Base-by-base conservation (phyloP, 2,113 vertebrate genomes). In the Ploceus nigricollis region DNA sequence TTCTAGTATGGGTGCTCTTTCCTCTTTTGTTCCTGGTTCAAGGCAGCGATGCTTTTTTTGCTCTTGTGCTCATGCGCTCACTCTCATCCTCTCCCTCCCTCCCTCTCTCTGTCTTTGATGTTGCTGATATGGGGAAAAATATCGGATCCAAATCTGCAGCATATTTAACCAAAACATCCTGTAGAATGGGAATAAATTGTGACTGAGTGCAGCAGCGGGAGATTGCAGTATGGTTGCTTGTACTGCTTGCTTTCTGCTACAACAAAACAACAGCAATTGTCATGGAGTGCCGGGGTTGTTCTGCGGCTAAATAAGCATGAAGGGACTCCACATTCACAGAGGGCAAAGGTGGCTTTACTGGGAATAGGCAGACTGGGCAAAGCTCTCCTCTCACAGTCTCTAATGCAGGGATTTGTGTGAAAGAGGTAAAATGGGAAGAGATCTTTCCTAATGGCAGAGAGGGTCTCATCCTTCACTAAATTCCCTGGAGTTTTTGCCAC, bases 11-110 rank as follows among this genome's bases (percentile, higher is more conserved):
- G 88, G 80, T 90, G 93, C 88, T 69, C 80, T 95, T 93, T 69
- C 39, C 82, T 94, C 97, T 97, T 97, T 97, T 97, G 97, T 97
- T 97, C 95, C 77, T 64, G 53, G 51, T 89, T 96, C 23, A 64
- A 90, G 81, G 91, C 84, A 83, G 66, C 25, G 82, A 87, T 87
- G 94, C 73, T 76, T 83, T 73, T 56, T 89, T 94, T 3, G 2
- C 86, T 78, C 69, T 69, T 70, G 45, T 73, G 87, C 93, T 97
- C 89, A 89, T 33, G 15, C 27, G 42, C 86, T 82, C 4, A 0
- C 28, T 82, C 54, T 72, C 57, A 37, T 39, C 57, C 61, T 58
- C 87, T 57, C 79, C 13, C 70, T 71, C 40, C n/a, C 89, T 60
- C 80, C 60, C 66, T 40, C 80, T 65, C 40, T 63, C 25, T 63